Base-by-base conservation (phyloP, 2,113 vertebrate genomes). In the Numida meleagris region DNA sequence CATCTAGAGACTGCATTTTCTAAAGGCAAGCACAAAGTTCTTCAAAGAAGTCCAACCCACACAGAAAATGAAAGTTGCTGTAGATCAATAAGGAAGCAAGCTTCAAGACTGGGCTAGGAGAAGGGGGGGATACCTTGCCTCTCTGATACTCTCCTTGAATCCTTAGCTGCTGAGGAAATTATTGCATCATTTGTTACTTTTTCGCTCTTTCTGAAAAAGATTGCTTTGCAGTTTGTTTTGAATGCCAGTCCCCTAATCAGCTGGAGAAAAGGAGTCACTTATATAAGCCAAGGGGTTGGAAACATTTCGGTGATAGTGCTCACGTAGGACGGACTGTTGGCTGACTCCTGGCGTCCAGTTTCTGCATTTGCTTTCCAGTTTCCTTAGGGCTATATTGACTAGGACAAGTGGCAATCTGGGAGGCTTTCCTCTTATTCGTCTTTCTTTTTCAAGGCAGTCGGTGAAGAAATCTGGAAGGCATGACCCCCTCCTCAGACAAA, bases 401-500 rank as follows among this genome's bases (percentile, higher is more conserved):
- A 31, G 40, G 89, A 91, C 75, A 67, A 89, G 78, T 74, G 66
- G 42, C 43, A 67, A 31, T 82, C 17, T 82, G 40, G 24, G 42
- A 90, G 55, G 36, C n/a, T 88, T 82, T 81, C 50, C 18, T 90
- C 58, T 78, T 62, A 82, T 36, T 74, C 10, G 8, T 82, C 71
- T 90, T 73, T 93, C 55, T 76, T 90, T 92, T 94, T 85, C 78
- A 80, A 95, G 73, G 90, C 58, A 48, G 51, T 40, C 1, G 1
- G 79, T 96, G 94, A 95, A 93, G 77, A 63, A 82, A 77, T 87
- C 45, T 36, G 42, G 89, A 96, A 94, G 87, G 24, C 73, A 96
- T 96, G 93, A 94, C 61, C 23, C 62, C 4, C 55, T 85, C 94
- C 40, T 89, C 96, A 79, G 93, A 89, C n/a, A 96, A 93, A 91